Base-by-base conservation (phyloP, 2,888 invertebrate species). In the Melipona bicolor region DNA sequence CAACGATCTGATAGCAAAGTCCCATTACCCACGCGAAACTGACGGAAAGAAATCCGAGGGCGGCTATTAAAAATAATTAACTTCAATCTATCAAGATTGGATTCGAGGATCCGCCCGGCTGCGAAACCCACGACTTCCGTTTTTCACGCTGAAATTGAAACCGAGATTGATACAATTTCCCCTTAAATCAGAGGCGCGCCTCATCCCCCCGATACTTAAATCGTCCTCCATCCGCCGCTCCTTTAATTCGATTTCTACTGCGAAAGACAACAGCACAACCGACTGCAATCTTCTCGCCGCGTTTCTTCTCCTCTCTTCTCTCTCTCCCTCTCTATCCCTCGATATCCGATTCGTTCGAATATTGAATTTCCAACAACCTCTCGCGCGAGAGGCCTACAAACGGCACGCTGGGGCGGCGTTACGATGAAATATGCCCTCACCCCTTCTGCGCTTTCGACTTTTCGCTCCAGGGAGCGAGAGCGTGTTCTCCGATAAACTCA, bases 401-500 rank as follows among this genome's bases (percentile, higher is more conserved):
- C 86, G 88, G 89, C 83, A 90, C 92, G 85, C 91, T 86, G 62
- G 92, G 91, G 92, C 90, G 83, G 85, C 81, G 89, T 92, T 90
- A 89, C 84, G 83, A 85, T 91, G 88, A 92, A 91, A 92, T 92
- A 92, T 80, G 73, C 79, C 79, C 86, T 83, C 86, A 85, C 80
- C 82, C 76, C 61, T 84, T 85, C 81, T 64, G 68, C 36, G 69
- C 70, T 61, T 61, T 27, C 64, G 27, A 52, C 73, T 77, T 49
- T 36, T 36, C 69, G 54, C 62, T 78, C 79, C 32, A 27, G 64
- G 75, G 83, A 36, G 3, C 32, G 27, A 50, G n/a, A 36, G 1
- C 32, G 36, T 43, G 27, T 54, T 15, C 61, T 54, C 49, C 54
- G 69, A 69, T 83, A 36, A 83, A 79, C 56, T 77, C 24, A 61